Evolutionary conservation across 1,140 invertebrate species (phyloP).

Genomic region (Octopus sinensis): DNA sequence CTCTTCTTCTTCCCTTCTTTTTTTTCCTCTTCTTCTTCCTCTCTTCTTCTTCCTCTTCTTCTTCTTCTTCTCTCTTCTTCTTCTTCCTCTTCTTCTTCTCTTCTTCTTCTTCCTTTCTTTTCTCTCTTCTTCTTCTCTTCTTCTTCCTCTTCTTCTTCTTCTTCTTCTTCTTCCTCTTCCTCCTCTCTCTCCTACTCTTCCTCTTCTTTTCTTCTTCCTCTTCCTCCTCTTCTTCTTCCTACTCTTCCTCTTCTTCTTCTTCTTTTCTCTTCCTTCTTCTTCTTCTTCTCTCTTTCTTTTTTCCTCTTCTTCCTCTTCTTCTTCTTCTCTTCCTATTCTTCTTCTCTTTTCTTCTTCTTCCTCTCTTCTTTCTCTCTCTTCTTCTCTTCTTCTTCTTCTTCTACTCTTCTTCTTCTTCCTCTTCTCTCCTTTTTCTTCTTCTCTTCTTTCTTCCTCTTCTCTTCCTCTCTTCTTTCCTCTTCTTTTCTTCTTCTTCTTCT

Average conservation of each 20-base stretch:
- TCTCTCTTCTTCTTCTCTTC: not conserved
- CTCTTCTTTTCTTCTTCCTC: not conserved
- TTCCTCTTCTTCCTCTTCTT: not conserved
- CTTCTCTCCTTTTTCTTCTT: not conserved
- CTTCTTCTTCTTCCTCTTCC: not conserved
- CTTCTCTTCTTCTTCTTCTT: not conserved
- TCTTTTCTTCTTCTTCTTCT: not conserved
- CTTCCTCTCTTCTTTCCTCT: not conserved
- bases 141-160: not conserved
- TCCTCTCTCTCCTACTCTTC: not conserved
- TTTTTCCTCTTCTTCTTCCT: not conserved
- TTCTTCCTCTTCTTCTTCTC: not conserved
- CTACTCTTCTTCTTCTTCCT: not conserved
- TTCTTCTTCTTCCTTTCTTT: not conserved
- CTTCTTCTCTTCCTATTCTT: not conserved
- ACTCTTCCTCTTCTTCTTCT: not conserved
- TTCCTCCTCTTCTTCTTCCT: not conserved
- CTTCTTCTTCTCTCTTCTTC: not conserved
- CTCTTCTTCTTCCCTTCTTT: not conserved
- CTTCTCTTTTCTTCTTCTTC: not conserved
- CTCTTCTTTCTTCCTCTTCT: not conserved
- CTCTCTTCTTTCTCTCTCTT: not conserved
- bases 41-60: not conserved
- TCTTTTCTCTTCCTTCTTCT: not conserved
- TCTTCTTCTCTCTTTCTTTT: not conserved